phyloP scores from a whole-genome alignment of 2,888 invertebrate species.

The Hemicrepidius hirtus region DNA sequence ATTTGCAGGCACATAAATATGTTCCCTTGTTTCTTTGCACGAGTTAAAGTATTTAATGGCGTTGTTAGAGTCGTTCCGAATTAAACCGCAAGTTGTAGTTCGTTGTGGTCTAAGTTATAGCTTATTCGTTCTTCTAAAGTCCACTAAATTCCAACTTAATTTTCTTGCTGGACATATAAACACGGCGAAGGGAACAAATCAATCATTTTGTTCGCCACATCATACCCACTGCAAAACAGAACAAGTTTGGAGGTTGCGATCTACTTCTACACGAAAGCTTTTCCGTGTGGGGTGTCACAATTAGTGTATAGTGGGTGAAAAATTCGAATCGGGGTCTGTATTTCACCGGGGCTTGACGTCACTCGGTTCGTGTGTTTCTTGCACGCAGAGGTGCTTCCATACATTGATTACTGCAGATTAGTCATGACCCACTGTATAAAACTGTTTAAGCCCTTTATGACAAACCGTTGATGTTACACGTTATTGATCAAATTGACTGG shows the following conservation, averaged over 20 bases:
- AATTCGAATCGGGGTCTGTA: conserved; percentile 20
- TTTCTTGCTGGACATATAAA: conserved; percentile 9
- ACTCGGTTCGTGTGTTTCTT: conserved; percentile 22
- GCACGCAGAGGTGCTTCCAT: conserved; percentile 38
- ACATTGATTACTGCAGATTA: conserved; percentile 44
- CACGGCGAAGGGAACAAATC: not conserved
- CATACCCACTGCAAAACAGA: conserved; percentile 11
- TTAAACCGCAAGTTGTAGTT: conserved; percentile 8
- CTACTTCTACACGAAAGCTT: conserved; percentile 29
- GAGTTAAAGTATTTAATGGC: conserved; percentile 35
- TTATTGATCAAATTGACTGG: conserved; percentile 36
- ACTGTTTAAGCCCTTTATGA: conserved; percentile 42
- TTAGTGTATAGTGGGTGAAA: conserved; percentile 27
- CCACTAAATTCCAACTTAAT: not conserved
- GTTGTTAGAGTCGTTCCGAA: conserved; percentile 27
- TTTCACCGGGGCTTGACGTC: conserved; percentile 11
- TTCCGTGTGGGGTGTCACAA: conserved; percentile 26
- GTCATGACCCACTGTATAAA: conserved; percentile 29
- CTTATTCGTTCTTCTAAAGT: not conserved
- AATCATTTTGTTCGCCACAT: conserved; percentile 11
- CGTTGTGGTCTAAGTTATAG: conserved; percentile 1
- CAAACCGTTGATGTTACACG: conserved; percentile 42
- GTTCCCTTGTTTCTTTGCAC: conserved; percentile 38
- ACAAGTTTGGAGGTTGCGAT: conserved; percentile 2
- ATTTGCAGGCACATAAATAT: conserved; percentile 54